Conservation (phyloP, 2,113 vertebrate species). For the Erinaceus europaeus region DNA sequence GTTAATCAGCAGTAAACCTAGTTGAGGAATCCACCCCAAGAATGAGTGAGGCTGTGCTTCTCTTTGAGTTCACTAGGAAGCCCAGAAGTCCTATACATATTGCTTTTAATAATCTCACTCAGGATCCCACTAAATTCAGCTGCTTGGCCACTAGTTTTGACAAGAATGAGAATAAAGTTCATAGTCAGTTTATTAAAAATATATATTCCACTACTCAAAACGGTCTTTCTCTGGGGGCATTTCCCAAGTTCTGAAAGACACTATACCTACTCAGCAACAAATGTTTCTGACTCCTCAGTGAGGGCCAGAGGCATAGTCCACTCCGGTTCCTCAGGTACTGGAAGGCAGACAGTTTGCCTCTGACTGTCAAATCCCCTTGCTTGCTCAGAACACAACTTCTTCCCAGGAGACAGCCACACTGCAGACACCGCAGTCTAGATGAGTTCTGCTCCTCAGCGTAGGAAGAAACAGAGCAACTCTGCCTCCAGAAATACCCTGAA, state of each 20-base stretch:
- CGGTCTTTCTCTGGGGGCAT: not conserved
- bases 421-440: conserved; percentile 1
- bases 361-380: not conserved
- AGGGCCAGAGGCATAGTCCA: not conserved
- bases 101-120: conserved; percentile 47
- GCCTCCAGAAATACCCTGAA: conserved; percentile 61
- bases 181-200: not conserved
- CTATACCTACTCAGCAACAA: not conserved
- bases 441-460: not conserved
- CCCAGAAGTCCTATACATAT: not conserved
- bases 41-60: conserved; percentile 12
- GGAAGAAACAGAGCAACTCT: conserved; percentile 57
- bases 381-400: conserved; percentile 24
- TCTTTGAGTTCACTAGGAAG: conserved; percentile 12
- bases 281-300: not conserved
- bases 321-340: not conserved
- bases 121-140: not conserved
- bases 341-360: not conserved
- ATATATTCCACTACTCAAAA: not conserved
- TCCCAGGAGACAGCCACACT: not conserved
- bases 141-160: not conserved
- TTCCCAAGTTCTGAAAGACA: not conserved
- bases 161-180: not conserved
- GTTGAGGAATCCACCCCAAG: not conserved
- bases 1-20: not conserved